phyloP scores from a whole-genome alignment of 2,888 invertebrate species.

The Synergus japonicus region DNA sequence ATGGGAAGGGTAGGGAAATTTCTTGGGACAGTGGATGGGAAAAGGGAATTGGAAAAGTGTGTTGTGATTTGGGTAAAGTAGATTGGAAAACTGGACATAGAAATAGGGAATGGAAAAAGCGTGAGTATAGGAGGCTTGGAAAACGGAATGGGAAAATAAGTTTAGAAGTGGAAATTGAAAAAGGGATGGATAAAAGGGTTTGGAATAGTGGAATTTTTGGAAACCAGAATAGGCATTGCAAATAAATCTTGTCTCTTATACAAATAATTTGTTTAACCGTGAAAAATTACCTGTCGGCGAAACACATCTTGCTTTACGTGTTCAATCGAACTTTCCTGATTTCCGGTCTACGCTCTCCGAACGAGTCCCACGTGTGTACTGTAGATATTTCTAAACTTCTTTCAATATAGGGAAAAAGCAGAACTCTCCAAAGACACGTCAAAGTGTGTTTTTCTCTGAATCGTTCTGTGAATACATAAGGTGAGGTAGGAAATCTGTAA shows the following conservation, averaged over 20 bases:
- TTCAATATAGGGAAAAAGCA: conserved; percentile 33
- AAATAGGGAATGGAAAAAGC: too few species aligned
- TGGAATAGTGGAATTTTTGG: too few species aligned
- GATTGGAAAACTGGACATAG: too few species aligned
- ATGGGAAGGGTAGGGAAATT: too few species aligned
- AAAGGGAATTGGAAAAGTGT: too few species aligned
- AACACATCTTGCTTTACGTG: conserved; percentile 7
- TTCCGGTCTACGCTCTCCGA: conserved; percentile 16
- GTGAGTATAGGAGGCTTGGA: too few species aligned
- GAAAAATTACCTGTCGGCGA: conserved; percentile 15
- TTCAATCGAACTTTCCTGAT: conserved; percentile 38
- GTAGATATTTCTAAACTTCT: conserved; percentile 28
- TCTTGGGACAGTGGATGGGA: too few species aligned
- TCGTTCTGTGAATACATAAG: conserved; percentile 18
- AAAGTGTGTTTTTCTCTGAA: conserved; percentile 26
- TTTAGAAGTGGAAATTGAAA: too few species aligned
- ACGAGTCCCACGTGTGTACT: conserved; percentile 35
- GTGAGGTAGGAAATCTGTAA: conserved; percentile 30
- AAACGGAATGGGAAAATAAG: too few species aligned
- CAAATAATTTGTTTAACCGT: not conserved
- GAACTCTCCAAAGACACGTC: conserved; percentile 14
- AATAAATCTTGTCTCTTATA: not conserved
- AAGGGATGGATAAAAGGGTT: too few species aligned
- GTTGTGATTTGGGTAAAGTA: too few species aligned
- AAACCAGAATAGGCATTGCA: not conserved